These are phyloP conservation scores for Tragelaphus scriptus DNA, from an alignment of 2,113 vertebrate species.

Conservation along the genomic window DNA sequence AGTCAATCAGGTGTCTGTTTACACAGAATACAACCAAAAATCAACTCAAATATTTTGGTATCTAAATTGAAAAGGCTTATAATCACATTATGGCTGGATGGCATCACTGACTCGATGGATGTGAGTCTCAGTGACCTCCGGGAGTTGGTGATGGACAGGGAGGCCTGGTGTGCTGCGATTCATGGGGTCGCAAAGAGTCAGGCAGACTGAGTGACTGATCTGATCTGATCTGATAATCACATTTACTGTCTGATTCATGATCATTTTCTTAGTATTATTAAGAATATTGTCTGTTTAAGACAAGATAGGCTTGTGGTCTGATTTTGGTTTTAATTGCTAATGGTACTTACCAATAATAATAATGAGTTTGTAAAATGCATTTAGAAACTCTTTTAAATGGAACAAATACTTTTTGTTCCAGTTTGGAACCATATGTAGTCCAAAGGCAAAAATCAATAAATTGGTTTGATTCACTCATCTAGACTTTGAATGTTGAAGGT, in stretches of 20 bases:
- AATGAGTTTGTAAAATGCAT: not conserved
- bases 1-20: not conserved
- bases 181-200: no score
- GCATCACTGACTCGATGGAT: no score
- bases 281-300: not conserved
- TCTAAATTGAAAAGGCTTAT: not conserved
- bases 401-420: not conserved
- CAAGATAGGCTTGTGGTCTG: not conserved
- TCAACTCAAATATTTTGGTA: not conserved
- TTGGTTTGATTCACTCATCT: not conserved
- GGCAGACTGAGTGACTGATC: no score
- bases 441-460: constrained; percentile 27
- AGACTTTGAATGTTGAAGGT: not conserved
- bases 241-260: not conserved
- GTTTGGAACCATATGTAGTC: not conserved
- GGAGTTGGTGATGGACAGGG: no score
- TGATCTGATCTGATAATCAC: not conserved
- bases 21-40: not conserved
- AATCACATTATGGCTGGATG: not conserved
- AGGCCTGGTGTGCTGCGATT: no score
- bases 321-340: not conserved
- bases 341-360: not conserved
- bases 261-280: not conserved
- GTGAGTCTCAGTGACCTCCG: no score
- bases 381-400: not conserved